These are phyloP conservation scores for Sinotaia quadrata DNA, from an alignment of 2,888 invertebrate species.

Conservation along the genomic window DNA sequence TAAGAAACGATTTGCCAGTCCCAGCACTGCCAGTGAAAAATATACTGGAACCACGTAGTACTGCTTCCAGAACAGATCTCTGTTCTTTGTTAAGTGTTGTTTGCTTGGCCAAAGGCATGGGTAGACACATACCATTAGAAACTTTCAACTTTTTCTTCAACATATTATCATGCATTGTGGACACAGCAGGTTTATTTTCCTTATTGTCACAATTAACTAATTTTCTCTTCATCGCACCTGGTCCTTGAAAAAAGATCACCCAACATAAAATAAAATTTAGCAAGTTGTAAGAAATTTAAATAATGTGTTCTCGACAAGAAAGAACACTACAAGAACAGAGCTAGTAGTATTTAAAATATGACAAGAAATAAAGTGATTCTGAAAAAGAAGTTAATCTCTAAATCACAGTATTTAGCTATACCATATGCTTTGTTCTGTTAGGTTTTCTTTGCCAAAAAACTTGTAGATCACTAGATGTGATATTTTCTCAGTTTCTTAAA, in stretches of 20 bases:
- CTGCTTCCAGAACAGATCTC: slow-evolving; percentile 81
- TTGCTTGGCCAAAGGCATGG: slow-evolving; percentile 44
- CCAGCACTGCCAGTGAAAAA: slow-evolving; percentile 97
- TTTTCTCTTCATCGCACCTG: slow-evolving; percentile 46
- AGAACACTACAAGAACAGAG: too few relatives aligned
- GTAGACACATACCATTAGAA: slow-evolving; percentile 32
- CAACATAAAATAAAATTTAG: background rate
- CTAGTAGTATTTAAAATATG: too few relatives aligned
- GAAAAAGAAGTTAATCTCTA: too few relatives aligned
- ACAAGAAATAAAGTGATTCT: too few relatives aligned
- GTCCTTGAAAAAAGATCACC: background rate
- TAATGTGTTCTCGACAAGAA: too few relatives aligned
- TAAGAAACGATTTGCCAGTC: slow-evolving; percentile 91
- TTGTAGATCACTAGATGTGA: too few relatives aligned
- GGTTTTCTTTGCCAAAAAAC: too few relatives aligned
- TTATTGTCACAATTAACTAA: slow-evolving; percentile 42
- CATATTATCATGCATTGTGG: slow-evolving; percentile 41
- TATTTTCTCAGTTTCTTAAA: too few relatives aligned
- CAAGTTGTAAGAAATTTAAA: too few relatives aligned
- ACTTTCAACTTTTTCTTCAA: slow-evolving; percentile 38
- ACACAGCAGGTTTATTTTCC: slow-evolving; percentile 7
- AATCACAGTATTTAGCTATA: too few relatives aligned
- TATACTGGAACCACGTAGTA: slow-evolving; percentile 79
- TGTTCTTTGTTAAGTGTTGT: slow-evolving; percentile 74
- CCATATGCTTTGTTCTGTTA: too few relatives aligned